Evolutionary conservation across 1,140 invertebrate species (phyloP).

Genomic region (Scaptomyza pallida): DNA sequence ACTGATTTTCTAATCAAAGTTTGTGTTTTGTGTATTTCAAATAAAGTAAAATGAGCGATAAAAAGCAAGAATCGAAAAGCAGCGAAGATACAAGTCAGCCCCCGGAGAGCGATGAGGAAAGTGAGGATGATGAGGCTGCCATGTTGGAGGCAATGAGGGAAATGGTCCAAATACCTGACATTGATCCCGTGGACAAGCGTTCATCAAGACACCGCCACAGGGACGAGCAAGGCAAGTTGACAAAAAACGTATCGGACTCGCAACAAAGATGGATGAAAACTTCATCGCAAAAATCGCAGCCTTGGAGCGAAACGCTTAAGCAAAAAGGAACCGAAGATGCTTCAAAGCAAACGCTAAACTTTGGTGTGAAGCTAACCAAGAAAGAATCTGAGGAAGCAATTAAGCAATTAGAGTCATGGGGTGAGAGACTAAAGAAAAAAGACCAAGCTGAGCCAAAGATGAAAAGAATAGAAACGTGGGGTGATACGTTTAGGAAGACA

Average conservation of each 20-base stretch:
- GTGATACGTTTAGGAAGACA: background rate
- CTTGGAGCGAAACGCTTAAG: background rate
- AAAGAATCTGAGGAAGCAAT: background rate
- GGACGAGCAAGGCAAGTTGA: background rate
- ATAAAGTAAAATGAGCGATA: conserved; percentile 10
- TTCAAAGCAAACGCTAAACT: background rate
- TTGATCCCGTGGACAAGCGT: conserved; percentile 5
- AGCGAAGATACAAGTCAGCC: background rate
- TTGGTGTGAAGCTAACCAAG: background rate
- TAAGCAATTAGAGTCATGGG: background rate
- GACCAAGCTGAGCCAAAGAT: no score
- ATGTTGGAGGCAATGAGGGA: conserved; percentile 50
- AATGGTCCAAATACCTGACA: conserved; percentile 49
- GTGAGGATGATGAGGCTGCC: conserved; percentile 39
- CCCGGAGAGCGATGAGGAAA: background rate
- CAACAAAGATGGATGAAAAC: background rate
- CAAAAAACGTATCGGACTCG: background rate
- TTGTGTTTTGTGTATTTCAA: conserved; percentile 6
- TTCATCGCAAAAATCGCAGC: background rate
- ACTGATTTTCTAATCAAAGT: conserved; percentile 66
- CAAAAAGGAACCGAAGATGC: background rate
- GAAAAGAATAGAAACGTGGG: background rate
- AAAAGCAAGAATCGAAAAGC: background rate
- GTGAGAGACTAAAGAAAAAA: background rate
- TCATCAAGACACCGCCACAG: background rate